Conservation (phyloP, 2,113 vertebrate genomes). For the Pelodiscus sinensis region DNA sequence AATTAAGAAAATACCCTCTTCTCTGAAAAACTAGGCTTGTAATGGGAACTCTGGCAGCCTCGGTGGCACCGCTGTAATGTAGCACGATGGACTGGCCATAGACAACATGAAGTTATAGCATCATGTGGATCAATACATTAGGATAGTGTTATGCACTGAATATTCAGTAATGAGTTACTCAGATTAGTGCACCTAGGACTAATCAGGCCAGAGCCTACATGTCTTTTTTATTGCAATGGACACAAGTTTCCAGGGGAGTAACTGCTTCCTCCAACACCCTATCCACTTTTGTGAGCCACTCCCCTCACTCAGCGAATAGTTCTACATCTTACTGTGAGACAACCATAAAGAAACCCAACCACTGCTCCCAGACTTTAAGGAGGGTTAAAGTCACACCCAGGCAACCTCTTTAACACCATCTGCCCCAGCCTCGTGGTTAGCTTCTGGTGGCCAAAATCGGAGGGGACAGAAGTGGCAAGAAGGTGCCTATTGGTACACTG, state of each 20-base stretch:
- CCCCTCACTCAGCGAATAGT: background rate
- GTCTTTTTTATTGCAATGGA: background rate
- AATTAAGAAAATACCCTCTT: background rate
- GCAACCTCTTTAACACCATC: background rate
- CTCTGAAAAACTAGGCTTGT: background rate
- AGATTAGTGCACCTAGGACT: background rate
- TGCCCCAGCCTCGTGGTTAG: background rate
- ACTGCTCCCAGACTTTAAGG: background rate
- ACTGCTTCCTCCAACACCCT: background rate
- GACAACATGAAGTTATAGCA: background rate
- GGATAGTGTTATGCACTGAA: fast-evolving
- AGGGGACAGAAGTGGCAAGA: background rate
- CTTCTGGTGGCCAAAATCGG: background rate
- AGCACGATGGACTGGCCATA: background rate
- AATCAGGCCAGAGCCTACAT: background rate
- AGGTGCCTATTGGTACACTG: background rate
- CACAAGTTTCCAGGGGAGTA: background rate
- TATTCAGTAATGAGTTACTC: background rate
- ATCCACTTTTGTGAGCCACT: background rate
- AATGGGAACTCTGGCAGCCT: background rate
- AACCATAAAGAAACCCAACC: background rate
- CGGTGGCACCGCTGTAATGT: background rate
- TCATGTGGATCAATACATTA: background rate
- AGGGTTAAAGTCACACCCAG: background rate
- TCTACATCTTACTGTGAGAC: background rate